Evolutionary conservation across 2,113 vertebrate species (phyloP), one percentile per base, ranked within the genome.

Genomic region (Polypterus bichir): DNA sequence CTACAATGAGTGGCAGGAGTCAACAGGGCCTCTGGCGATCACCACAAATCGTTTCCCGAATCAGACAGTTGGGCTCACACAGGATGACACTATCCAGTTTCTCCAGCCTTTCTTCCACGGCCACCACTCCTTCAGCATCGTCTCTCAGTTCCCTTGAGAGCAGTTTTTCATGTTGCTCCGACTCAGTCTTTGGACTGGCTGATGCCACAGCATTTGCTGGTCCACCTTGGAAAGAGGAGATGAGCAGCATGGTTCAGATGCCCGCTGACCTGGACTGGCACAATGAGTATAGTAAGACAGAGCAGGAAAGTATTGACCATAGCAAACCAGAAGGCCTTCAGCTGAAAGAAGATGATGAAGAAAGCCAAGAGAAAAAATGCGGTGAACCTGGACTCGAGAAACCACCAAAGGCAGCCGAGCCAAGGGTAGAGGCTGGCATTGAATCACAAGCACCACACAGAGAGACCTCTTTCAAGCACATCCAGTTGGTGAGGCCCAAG

Each of bases 61-160:
- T 74, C 27, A 80, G 75, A 61, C 52, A 80, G 59, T 66, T 72
- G 7, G 72, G 49, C 47, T 48, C 72, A 45, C 80, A 80, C 51
- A 76, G 76, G 54, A 64, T 64, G 70, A 68, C 58, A 45, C 65
- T 72, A 58, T 80, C 80, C 58, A 87, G 81, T 49, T 75, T 82
- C 69, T 86, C 86, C 54, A 87, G 84, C 67, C 71, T 88, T 62
- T 88, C 85, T 5, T 88, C 82, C 7, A 74, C 79, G 9, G 75
- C 87, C 70, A 84, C 85, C 8, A 83, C 84, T 3, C 81, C 78
- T 0, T 84, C 84, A 4, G 81, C 74, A 27, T 88, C 86, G 44
- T 89, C 87, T 1, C 69, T 87, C 53, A 89, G 86, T 68, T 87
- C 84, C 64, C 64, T 86, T 54, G 85, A 89, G 64, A 88, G 81